Base-by-base conservation (phyloP, 2,797 vertebrate genomes). In the Gallinago stenura region DNA sequence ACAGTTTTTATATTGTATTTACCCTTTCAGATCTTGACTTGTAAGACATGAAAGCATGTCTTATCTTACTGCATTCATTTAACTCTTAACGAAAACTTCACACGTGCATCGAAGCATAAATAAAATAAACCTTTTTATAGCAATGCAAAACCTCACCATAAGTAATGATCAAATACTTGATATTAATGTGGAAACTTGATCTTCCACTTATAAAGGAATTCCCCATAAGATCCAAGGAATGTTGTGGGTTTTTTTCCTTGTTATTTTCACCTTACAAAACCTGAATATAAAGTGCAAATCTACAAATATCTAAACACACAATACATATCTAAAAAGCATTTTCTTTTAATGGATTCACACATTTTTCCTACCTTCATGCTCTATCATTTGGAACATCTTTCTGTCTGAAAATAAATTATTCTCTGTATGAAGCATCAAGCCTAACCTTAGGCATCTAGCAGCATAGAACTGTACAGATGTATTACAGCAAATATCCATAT, bases 391-490 rank as follows among this genome's bases (percentile, higher is more conserved):
- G 77, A 95, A 76, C 71, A 84, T 57, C 66, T 56, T 96, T 50
- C 80, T 82, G 73, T 24, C 71, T 83, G 77, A 70, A 90, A 93
- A 83, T 60, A 73, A 95, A 93, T 82, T 35, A 51, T 71, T 41
- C 81, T 83, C 65, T 75, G 65, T 79, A 33, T 91, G 87, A 46
- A 87, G 70, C 84, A 95, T 56, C 64, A 51, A 89, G 84, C 13
- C 45, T 81, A 93, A 92, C 92, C 91, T 85, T 78, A 81, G 94
- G 91, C 84, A 72, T 81, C 78, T 54, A 68, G 45, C 82, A 91
- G 50, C 53, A 78, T 5, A 68, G 65, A 89, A 91, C 45, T 61
- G 75, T 94, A 89, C 89, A 93, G 95, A 89, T 96, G 93, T 94
- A 91, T 26, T 81, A 89, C 90, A 95, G 76, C 69, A 88, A 96